Evolutionary conservation across 2,797 vertebrate genomes (phyloP), one percentile per base, ranked within the genome.

Genomic region (Kryptolebias ocellatus): DNA sequence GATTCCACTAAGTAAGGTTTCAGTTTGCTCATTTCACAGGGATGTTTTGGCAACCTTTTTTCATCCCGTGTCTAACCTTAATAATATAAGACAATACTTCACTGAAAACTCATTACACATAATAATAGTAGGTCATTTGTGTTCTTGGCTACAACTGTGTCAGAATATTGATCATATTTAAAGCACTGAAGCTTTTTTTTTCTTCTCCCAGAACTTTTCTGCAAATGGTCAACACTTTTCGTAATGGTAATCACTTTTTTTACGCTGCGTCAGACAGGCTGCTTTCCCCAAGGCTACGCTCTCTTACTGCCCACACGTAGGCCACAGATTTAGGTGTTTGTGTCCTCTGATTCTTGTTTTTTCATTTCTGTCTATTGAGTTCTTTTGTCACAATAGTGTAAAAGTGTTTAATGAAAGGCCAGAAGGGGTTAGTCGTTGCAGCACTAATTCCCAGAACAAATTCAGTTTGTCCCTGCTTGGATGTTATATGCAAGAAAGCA

Each of bases 141-240:
- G 4, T 45, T 61, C 72, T 46, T n/a, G 54, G 55, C 68, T 44
- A 1, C n/a, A 17, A 29, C 66, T 20, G 76, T 74, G 79, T 74
- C 81, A 79, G 79, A 76, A 58, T 16, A 53, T 60, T 60, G 68
- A 76, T 67, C 65, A 72, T 67, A 47, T 74, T 83, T 72, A 65
- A 78, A 84, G 73, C 81, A 73, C 67, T 63, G 70, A 62, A 79
- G 66, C 64, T 50, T 56, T 31, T 78, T 65, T 62, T 77, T 78
- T 56, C 28, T 77, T 61, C 63, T 78, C 76, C 75, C 74, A 74
- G 76, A 87, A 87, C 81, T 72, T 84, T 87, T 83, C 78, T 86
- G 59, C 74, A 83, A 81, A 77, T 80, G 74, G 79, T 83, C 80
- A 76, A 74, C 79, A 72, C 60, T 80, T 82, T 42, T 57, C 75